Base-by-base conservation (phyloP, 2,113 vertebrate species). In the Pseudorhombus dupliciocellatus region DNA sequence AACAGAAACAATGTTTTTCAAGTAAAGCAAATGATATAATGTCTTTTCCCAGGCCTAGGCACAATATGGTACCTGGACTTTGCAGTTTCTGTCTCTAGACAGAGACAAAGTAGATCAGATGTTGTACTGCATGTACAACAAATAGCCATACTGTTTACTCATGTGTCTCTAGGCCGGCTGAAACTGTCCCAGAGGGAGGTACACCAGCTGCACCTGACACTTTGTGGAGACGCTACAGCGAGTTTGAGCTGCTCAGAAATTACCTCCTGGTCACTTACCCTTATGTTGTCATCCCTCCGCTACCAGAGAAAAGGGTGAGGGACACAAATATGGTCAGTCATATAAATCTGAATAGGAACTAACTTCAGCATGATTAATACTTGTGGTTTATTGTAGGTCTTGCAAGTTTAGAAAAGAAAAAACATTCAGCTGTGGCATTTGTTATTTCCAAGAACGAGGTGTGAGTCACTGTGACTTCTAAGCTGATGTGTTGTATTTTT, bases 271-370 rank as follows among this genome's bases (percentile, higher is more conserved):
- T 95, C 79, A 93, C 92, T 31, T 97, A 95, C 61, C 94, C 97
- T 0, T 95, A 94, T 73, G 85, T 96, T 73, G 95, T 98, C 42
- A 92, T 97, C 48, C 96, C 97, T 9, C 97, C 97, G 34, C 87
- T 98, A 51, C 97, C 97, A 73, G 97, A 98, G 85, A 98, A 98
- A 91, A 93, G 97, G 92, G 97, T 97, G 92, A 94, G 94, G 72
- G 18, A 30, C 26, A 26, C 4, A n/a, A 2, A 44, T 4, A 3
- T 57, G 25, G 18, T 37, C 2, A 12, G 10, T 11, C 9, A 53
- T 48, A 15, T 20, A n/a, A 8, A 37, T 16, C 55, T 24, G n/a
- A 20, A 44, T 21, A 53, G 18, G 1, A n/a, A 73, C 16, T 22
- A 21, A 8, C 12, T 42, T 12, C 2, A 34, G 11, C 10, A 30